Conservation (phyloP, 1,140 invertebrate genomes). For the Nasonia giraulti region DNA sequence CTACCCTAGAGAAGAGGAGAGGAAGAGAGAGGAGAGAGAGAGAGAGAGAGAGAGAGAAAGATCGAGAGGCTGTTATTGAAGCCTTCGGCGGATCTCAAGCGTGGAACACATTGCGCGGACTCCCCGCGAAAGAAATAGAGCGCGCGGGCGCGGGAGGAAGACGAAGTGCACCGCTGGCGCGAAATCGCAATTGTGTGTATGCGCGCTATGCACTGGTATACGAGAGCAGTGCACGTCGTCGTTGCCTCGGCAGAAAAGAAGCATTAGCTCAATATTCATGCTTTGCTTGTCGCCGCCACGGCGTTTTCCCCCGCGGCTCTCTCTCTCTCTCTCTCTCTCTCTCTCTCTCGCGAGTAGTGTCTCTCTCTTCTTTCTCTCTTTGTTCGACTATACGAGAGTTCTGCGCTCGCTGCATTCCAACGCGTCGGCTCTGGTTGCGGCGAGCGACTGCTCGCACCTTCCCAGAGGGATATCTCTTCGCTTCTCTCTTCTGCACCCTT, state of each 20-base stretch:
- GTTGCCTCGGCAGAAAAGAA: slow-evolving; percentile 16
- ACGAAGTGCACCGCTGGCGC: background rate
- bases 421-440: background rate
- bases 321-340: background rate
- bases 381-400: slow-evolving; percentile 10
- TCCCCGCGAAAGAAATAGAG: background rate
- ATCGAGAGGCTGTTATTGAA: slow-evolving; percentile 1
- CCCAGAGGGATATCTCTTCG: slow-evolving; percentile 9
- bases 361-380: slow-evolving; percentile 15
- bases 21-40: background rate
- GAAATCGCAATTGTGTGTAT: background rate
- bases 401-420: background rate
- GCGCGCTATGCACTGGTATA: background rate
- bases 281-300: background rate
- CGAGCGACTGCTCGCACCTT: slow-evolving; percentile 5
- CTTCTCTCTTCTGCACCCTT: background rate
- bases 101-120: background rate
- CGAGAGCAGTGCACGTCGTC: background rate
- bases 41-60: too few species aligned
- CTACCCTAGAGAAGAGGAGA: background rate
- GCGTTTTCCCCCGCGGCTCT: too few species aligned
- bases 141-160: background rate
- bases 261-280: slow-evolving; percentile 46
- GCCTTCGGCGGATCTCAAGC: slow-evolving; percentile 19
- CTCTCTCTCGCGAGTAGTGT: background rate